Base-by-base conservation (phyloP, 2,888 invertebrate species). In the Tachystola acroxantha region DNA sequence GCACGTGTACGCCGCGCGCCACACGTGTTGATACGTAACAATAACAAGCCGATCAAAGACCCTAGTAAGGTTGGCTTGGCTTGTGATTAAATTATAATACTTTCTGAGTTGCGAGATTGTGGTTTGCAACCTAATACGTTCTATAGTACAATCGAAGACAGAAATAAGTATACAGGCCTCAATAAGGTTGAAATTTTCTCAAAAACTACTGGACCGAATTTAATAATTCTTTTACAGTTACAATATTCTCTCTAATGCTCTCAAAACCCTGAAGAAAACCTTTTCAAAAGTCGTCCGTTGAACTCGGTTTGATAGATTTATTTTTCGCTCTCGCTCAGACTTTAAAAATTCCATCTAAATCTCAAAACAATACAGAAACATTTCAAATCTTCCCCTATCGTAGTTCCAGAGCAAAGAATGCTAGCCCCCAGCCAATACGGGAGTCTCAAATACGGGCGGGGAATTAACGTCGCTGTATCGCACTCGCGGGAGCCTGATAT, bases 31-130 rank as follows among this genome's bases (percentile, higher is more conserved):
- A 41, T 48, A 45, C 10, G 3, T 60, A 60, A 74, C 65, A 74
- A 77, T 72, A 79, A 76, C 81, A 79, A 44, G 48, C 50, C 64
- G 78, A 76, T 73, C 76, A 73, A 74, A 75, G 74, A 75, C 75
- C 77, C 55, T n/a, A n/a, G n/a, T n/a, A n/a, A n/a, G n/a, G n/a
- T n/a, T n/a, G n/a, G n/a, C n/a, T n/a, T n/a, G 50, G 11, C 2
- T 27, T 12, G 10, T 46, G 44, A 59, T 66, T 62, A 60, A 63
- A 64, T 60, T 68, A 63, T 60, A 62, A 64, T 61, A 59, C 53
- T 42, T 9, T 30, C 37, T 37, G 35, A 11, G 24, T 27, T 27
- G 11, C 39, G 2, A 20, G 14, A 9, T 12, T 24, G 25, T 6
- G 25, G 25, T 32, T 24, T 24, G 24, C 7, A 27, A 12, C 10